Conservation (phyloP, 92 coral and sea anemone species). For the Epizoanthus stellaris region DNA sequence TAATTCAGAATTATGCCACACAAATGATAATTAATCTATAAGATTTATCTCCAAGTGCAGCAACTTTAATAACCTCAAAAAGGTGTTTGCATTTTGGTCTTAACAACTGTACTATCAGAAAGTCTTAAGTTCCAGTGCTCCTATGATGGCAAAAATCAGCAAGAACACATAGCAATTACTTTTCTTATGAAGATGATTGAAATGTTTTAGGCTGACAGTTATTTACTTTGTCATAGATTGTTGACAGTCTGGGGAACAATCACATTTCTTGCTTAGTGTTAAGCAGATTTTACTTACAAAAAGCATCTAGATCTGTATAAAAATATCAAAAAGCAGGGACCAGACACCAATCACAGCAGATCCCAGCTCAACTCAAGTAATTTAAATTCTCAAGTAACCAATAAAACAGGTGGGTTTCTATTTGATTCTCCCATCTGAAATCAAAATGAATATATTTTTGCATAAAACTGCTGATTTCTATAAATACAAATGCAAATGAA, state of each 20-base stretch:
- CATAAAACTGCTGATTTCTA: not conserved
- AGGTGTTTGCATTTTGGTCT: not conserved
- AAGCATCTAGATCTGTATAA: not conserved
- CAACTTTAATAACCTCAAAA: not conserved
- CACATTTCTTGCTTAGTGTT: not conserved
- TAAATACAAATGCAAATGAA: conserved; percentile 3
- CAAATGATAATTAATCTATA: not conserved
- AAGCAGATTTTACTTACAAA: not conserved
- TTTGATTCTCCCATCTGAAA: not conserved
- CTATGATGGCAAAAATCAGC: too few species aligned
- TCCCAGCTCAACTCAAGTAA: not conserved
- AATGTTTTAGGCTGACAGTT: not conserved
- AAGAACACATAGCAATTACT: not conserved
- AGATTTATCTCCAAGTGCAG: not conserved
- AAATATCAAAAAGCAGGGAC: not conserved
- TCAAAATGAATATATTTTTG: not conserved
- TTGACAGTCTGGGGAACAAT: conserved; percentile 23
- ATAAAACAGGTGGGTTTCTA: not conserved
- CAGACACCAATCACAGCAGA: not conserved
- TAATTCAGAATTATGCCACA: not conserved
- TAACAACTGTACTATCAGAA: not conserved
- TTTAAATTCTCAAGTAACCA: not conserved
- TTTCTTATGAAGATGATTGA: not conserved
- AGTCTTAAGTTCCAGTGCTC: not conserved
- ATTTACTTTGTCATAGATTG: not conserved